Conservation (phyloP, 2,888 invertebrate genomes). For the Eustalomyia histrio region DNA sequence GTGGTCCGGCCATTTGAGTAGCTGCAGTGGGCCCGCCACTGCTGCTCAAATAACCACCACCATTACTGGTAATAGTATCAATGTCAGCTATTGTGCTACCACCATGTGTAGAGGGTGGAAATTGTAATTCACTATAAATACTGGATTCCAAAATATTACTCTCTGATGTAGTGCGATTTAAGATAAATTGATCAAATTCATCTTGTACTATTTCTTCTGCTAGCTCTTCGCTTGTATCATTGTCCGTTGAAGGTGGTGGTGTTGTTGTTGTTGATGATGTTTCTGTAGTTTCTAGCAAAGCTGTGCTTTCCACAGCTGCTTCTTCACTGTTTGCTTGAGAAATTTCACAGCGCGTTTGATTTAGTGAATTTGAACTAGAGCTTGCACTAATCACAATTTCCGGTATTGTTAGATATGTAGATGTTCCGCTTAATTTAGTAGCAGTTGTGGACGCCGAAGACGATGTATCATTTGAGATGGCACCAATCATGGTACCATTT, state of each 20-base stretch:
- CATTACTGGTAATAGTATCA: conserved; percentile 22
- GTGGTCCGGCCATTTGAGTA: conserved; percentile 64
- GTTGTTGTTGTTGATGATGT: background rate
- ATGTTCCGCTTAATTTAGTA: conserved; percentile 57
- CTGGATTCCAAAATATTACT: conserved; percentile 76
- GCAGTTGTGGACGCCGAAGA: conserved; percentile 14
- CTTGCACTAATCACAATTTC: conserved; percentile 73
- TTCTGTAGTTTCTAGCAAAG: conserved; percentile 67
- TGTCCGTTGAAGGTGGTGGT: conserved; percentile 14
- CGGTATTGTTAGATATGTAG: conserved; percentile 69
- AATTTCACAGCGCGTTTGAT: conserved; percentile 68
- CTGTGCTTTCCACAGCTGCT: conserved; percentile 70
- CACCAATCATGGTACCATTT: conserved; percentile 78
- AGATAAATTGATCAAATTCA: conserved; percentile 73
- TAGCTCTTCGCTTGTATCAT: conserved; percentile 41
- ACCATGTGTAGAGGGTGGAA: conserved; percentile 65
- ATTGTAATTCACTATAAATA: conserved; percentile 75
- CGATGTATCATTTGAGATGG: conserved; percentile 67
- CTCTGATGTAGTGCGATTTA: conserved; percentile 75
- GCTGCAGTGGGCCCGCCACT: conserved; percentile 63
- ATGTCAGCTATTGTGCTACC: conserved; percentile 46
- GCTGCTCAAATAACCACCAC: conserved; percentile 32
- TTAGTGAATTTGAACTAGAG: conserved; percentile 70
- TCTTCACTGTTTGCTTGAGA: conserved; percentile 66
- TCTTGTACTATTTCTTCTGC: conserved; percentile 55